Evolutionary conservation across 2,888 invertebrate genomes (phyloP).

Genomic region (Parasteatoda lunata): DNA sequence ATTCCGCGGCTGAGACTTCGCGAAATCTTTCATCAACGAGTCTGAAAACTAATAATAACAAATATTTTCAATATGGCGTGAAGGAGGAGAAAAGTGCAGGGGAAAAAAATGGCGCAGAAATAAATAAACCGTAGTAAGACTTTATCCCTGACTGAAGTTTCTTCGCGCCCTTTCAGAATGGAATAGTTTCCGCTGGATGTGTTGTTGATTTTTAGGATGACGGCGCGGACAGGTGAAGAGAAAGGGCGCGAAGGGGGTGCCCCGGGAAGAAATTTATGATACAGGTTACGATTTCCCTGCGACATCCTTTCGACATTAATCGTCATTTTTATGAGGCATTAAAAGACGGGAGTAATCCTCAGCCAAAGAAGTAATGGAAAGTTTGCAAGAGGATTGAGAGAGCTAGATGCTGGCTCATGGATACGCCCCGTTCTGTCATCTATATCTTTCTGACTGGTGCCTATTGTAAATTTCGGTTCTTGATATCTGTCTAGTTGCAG

Average conservation of each 20-base stretch:
- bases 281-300: conserved; percentile 58
- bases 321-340: conserved; percentile 68
- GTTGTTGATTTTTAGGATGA: conserved; percentile 58
- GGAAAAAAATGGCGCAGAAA: conserved; percentile 21
- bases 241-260: conserved; percentile 23
- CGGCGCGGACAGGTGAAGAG: conserved; percentile 55
- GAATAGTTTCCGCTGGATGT: conserved; percentile 22
- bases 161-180: conserved; percentile 10
- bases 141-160: conserved; percentile 22
- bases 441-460: background rate
- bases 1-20: conserved; percentile 4
- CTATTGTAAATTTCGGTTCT: conserved; percentile 2
- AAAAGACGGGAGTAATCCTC: conserved; percentile 62
- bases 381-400: conserved; percentile 37
- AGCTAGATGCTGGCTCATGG: background rate
- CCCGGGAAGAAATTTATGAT: conserved; percentile 54
- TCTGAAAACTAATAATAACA: conserved; percentile 7
- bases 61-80: conserved; percentile 26
- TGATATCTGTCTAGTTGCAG: background rate
- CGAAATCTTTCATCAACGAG: conserved; percentile 20
- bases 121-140: conserved; percentile 26
- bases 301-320: conserved; percentile 66
- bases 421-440: background rate
- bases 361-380: conserved; percentile 47
- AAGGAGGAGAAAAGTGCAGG: conserved; percentile 10